phyloP scores from a whole-genome alignment of 2,113 vertebrate species.

The Centrocercus urophasianus region DNA sequence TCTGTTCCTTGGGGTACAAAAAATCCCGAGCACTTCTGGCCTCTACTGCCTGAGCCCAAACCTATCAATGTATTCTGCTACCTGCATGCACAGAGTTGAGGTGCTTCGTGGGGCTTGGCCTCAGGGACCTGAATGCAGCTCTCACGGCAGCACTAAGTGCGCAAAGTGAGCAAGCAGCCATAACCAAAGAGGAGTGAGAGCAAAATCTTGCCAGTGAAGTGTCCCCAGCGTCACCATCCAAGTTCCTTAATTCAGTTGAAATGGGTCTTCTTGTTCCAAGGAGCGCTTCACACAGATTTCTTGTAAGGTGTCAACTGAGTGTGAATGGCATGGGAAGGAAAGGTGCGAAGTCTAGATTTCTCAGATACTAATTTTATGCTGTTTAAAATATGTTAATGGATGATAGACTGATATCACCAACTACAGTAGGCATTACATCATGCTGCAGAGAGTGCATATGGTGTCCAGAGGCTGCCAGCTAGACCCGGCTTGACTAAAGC shows the following conservation, averaged over 20 bases:
- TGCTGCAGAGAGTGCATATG: fast-evolving
- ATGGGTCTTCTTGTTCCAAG: neutral
- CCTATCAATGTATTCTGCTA: neutral
- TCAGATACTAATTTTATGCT: neutral
- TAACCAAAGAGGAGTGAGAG: fast-evolving
- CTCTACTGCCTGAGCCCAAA: neutral
- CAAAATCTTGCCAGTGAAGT: neutral
- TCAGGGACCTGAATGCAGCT: fast-evolving
- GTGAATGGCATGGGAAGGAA: neutral
- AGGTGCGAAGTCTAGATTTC: neutral
- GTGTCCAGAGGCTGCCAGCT: neutral
- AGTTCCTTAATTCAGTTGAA: neutral
- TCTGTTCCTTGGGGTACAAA: neutral
- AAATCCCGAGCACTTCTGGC: neutral
- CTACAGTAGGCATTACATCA: neutral
- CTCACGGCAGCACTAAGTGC: fast-evolving
- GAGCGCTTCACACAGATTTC: neutral
- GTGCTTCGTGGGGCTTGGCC: neutral
- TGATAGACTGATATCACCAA: neutral
- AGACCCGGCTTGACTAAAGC: neutral
- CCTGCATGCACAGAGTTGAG: neutral
- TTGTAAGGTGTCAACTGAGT: neutral
- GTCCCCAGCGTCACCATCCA: neutral
- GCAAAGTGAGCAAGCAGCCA: fast-evolving
- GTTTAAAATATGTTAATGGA: neutral